Evolutionary conservation across 2,113 vertebrate species (phyloP).

Genomic region (Meleagris gallopavo): DNA sequence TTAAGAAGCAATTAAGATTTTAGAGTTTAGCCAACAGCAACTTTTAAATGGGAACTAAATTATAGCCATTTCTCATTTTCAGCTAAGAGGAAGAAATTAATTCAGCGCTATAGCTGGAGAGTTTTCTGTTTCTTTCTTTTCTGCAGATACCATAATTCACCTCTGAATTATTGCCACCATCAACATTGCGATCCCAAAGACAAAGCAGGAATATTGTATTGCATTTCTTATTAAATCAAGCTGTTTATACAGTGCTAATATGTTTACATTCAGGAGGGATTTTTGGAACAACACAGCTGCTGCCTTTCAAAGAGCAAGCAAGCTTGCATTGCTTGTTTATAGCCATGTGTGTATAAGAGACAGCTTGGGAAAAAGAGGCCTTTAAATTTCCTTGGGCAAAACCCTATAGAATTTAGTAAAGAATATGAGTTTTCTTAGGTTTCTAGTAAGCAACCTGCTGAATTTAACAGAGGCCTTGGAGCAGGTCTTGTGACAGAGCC

Average conservation of each 20-base stretch:
- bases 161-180: slow-evolving; percentile 58
- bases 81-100: slow-evolving; percentile 69
- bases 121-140: slow-evolving; percentile 47
- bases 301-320: slow-evolving; percentile 56
- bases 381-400: slow-evolving; percentile 57
- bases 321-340: slow-evolving; percentile 25
- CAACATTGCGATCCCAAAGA: slow-evolving; percentile 32
- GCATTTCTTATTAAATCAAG: slow-evolving; percentile 62
- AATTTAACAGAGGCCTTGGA: neutral
- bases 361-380: slow-evolving; percentile 30
- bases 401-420: slow-evolving; percentile 9
- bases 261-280: slow-evolving; percentile 64
- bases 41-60: slow-evolving; percentile 71
- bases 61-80: slow-evolving; percentile 73
- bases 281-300: slow-evolving; percentile 68
- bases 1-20: slow-evolving; percentile 77
- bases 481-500: neutral
- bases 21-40: slow-evolving; percentile 69
- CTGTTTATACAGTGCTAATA: slow-evolving; percentile 67
- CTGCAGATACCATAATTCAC: slow-evolving; percentile 51
- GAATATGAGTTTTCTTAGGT: neutral
- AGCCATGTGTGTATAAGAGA: slow-evolving; percentile 12
- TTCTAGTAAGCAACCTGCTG: neutral
- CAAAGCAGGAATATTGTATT: slow-evolving; percentile 49
- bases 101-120: slow-evolving; percentile 46